Evolutionary conservation across 2,113 vertebrate species (phyloP).

Genomic region (Crotalus helleri): DNA sequence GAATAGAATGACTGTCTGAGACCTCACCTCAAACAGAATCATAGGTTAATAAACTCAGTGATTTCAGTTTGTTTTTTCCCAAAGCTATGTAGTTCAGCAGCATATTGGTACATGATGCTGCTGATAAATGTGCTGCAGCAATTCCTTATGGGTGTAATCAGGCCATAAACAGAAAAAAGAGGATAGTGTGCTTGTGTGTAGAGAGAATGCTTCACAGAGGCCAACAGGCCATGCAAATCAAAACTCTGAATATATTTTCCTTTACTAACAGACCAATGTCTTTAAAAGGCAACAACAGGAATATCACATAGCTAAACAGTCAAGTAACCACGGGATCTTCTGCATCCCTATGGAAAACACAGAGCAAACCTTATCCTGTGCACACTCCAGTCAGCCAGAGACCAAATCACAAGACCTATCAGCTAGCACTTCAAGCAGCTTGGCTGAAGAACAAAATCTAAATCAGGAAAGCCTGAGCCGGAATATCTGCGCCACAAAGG

Average conservation of each 20-base stretch:
- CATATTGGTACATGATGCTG: background rate
- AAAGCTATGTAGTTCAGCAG: background rate
- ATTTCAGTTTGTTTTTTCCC: background rate
- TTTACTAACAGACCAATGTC: slow-evolving; percentile 4
- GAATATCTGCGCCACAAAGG: slow-evolving; percentile 25
- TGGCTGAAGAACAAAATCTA: slow-evolving; percentile 46
- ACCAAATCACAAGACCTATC: slow-evolving; percentile 47
- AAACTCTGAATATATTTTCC: slow-evolving; percentile 21
- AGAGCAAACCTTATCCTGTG: slow-evolving; percentile 26
- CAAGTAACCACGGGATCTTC: slow-evolving; percentile 28
- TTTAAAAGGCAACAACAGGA: slow-evolving; percentile 21
- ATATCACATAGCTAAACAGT: slow-evolving; percentile 31
- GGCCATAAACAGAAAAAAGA: background rate
- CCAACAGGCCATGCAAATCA: background rate
- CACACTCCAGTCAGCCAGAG: slow-evolving; percentile 37
- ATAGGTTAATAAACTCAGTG: background rate
- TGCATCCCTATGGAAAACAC: slow-evolving; percentile 14
- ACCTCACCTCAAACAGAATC: background rate
- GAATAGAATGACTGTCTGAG: background rate
- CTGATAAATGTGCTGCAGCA: background rate
- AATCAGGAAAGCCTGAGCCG: slow-evolving; percentile 39
- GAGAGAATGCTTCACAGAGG: background rate
- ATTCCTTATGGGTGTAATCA: background rate
- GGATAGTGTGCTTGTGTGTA: background rate
- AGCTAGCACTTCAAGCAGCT: slow-evolving; percentile 53